Evolutionary conservation across 2,797 vertebrate genomes (phyloP).

Genomic region (Morelia viridis): DNA sequence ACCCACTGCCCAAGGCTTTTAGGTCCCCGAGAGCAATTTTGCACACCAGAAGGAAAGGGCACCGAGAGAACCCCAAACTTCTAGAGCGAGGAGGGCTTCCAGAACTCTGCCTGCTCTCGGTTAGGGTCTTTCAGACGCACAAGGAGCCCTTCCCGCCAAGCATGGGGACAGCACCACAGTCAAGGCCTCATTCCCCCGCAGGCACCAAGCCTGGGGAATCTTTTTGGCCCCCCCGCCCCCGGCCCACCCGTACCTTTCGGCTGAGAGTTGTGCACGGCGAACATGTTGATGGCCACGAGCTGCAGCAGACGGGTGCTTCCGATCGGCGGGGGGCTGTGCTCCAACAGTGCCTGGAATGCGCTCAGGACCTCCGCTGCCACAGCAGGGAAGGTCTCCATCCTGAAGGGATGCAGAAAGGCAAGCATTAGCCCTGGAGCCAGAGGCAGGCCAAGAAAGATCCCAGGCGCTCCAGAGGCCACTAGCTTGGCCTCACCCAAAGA

Average conservation of each 20-base stretch:
- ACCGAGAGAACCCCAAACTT: background rate
- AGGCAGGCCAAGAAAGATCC: too few relatives aligned
- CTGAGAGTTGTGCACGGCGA: slow-evolving; percentile 91
- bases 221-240: slow-evolving; percentile 21
- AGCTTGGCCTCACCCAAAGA: background rate
- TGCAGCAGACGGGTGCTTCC: slow-evolving; percentile 92
- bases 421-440: background rate
- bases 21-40: too few relatives aligned
- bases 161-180: too few relatives aligned
- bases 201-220: background rate
- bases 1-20: background rate
- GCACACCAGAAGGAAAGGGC: background rate
- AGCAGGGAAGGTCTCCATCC: slow-evolving; percentile 93
- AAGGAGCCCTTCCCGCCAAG: background rate
- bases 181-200: background rate
- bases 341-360: slow-evolving; percentile 90
- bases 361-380: slow-evolving; percentile 87
- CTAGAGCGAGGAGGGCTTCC: background rate
- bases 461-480: too few relatives aligned
- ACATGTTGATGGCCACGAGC: slow-evolving; percentile 98
- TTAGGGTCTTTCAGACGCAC: background rate
- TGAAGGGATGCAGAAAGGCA: slow-evolving; percentile 65
- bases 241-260: slow-evolving; percentile 76
- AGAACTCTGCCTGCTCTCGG: background rate
- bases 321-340: slow-evolving; percentile 87